Evolutionary conservation across 2,113 vertebrate species (phyloP).

Genomic region (Chunga burmeisteri): DNA sequence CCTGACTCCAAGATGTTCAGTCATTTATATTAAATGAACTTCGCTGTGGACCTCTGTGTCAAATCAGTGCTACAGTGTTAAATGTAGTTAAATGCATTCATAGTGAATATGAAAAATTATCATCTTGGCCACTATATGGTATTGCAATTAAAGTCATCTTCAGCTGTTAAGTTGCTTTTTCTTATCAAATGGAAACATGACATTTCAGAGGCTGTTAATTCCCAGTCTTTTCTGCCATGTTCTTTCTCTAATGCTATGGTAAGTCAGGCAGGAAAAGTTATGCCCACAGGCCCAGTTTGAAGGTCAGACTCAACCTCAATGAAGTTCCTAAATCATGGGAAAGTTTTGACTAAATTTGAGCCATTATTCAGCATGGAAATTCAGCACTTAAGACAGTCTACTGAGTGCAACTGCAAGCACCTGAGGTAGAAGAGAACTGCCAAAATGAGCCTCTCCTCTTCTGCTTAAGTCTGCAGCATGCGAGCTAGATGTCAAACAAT

Average conservation of each 20-base stretch:
- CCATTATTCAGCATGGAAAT: background rate
- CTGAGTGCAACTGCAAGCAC: background rate
- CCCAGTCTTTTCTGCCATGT: background rate
- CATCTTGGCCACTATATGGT: constrained; percentile 4
- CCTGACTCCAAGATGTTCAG: background rate
- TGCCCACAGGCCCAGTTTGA: background rate
- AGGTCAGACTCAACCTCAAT: background rate
- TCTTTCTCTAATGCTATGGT: background rate
- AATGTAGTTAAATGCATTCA: background rate
- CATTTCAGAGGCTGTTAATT: background rate
- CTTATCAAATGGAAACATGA: background rate
- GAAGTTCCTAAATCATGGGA: background rate
- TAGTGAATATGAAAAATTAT: background rate
- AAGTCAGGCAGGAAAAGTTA: background rate
- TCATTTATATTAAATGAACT: constrained; percentile 24
- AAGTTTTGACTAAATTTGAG: background rate
- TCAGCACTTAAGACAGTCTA: background rate
- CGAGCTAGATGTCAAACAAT: background rate
- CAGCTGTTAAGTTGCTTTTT: background rate
- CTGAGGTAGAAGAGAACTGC: background rate
- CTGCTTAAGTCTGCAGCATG: background rate
- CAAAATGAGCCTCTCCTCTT: background rate
- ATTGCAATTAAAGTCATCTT: constrained; percentile 25
- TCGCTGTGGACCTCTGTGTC: background rate
- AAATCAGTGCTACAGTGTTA: background rate